Percentiles rank a stretch among this genome's conserved stretches.
Evolutionary conservation across 2,888 invertebrate species (phyloP).

Genomic region (Drosophila mercatorum): DNA sequence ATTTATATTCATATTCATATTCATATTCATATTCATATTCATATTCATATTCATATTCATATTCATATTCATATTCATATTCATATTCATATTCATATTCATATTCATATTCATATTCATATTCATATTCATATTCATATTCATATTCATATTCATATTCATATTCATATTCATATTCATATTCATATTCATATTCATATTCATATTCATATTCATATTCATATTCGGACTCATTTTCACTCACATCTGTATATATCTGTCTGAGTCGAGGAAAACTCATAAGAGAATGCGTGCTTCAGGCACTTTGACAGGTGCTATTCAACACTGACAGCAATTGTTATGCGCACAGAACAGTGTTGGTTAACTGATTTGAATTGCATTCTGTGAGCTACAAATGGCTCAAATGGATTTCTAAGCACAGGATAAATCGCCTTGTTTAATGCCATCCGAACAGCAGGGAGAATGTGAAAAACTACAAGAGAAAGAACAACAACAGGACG

Average conservation of each 20-base stretch:
- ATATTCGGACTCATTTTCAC: neutral
- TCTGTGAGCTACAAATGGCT: conserved; percentile 4
- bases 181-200: neutral
- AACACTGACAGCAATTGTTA: conserved; percentile 10
- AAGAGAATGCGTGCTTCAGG: neutral
- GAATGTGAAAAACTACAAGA: neutral
- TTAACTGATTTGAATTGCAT: conserved; percentile 5
- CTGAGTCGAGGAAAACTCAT: conserved; percentile 1
- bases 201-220: neutral
- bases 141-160: neutral
- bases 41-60: neutral
- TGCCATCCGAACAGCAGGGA: neutral
- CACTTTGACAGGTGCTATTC: neutral
- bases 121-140: neutral
- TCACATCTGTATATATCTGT: too few species aligned
- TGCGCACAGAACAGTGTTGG: conserved; percentile 7
- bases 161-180: neutral
- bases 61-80: neutral
- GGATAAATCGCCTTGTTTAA: conserved; percentile 11
- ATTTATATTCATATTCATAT: neutral
- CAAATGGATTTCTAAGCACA: neutral
- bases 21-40: neutral
- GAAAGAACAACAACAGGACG: conserved; percentile 1
- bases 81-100: neutral
- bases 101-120: neutral